Percentiles rank a stretch among this genome's conserved stretches.
These are phyloP conservation scores for Belonocnema kinseyi DNA, from an alignment of 1,140 invertebrate species.

Conservation along the genomic window DNA sequence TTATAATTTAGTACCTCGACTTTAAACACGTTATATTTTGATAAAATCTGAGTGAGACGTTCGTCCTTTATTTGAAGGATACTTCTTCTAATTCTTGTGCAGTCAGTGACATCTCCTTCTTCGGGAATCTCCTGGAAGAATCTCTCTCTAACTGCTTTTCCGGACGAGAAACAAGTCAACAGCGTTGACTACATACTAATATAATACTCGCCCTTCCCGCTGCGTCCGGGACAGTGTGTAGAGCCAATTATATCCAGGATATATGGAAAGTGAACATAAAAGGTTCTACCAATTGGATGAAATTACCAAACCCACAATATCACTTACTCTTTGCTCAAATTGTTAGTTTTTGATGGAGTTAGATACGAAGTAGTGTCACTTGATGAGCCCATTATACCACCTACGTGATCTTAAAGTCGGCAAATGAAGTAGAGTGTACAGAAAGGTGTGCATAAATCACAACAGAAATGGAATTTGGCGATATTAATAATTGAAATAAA, in stretches of 20 bases:
- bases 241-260: slow-evolving; percentile 24
- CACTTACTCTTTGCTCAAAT: slow-evolving; percentile 12
- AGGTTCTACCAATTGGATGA: neutral
- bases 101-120: slow-evolving; percentile 18
- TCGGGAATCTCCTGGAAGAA: neutral
- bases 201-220: neutral
- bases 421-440: neutral
- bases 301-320: slow-evolving; percentile 17
- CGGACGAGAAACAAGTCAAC: slow-evolving; percentile 1
- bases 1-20: neutral
- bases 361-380: slow-evolving; percentile 1
- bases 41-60: neutral
- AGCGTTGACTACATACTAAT: neutral
- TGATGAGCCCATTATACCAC: slow-evolving; percentile 3
- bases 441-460: neutral
- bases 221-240: neutral
- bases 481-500: neutral
- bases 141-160: slow-evolving; percentile 24
- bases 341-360: slow-evolving; percentile 11
- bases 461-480: neutral
- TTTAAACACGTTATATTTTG: neutral
- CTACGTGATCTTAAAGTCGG: neutral
- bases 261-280: slow-evolving; percentile 3
- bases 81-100: slow-evolving; percentile 32
- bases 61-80: neutral